Evolutionary conservation across 2,888 invertebrate species (phyloP), one percentile per base, ranked within the genome.

Genomic region (Acanthosoma haemorrhoidale): DNA sequence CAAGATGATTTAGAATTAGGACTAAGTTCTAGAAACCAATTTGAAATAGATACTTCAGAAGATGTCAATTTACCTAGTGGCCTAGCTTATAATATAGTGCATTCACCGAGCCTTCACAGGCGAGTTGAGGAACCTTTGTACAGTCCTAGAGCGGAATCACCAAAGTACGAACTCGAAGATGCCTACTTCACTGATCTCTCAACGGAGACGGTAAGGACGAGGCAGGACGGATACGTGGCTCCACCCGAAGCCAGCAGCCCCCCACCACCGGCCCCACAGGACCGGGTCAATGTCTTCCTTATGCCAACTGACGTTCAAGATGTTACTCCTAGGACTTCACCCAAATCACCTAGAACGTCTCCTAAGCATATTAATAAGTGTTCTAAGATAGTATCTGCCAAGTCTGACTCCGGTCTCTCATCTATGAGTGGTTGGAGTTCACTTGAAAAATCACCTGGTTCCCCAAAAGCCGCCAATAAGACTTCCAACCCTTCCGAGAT

Each of bases 341-440:
- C 89, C 4, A 88, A 88, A 79, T 89, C 89, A 31, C 88, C 89
- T 8, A 85, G 86, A 80, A 84, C 86, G 2, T 89, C 89, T 36
- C 89, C 89, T 21, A 89, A 89, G 77, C 85, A 88, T 76, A 79
- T 84, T 18, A 85, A 85, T 78, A 84, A 87, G 75, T 84, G 83
- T 31, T 76, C 78, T 5, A 87, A 86, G 77, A 88, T 89, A 72
- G 86, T 87, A 2, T 85, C 88, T 4, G 88, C 90, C 1, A 92
- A 92, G 79, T 92, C 92, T 1, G 92, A 93, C 79, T 92, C 92
- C 0, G 92, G 92, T 0, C 81, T 93, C 64, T 92, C 92, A 0
- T 92, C 92, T 5, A 89, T 92, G 88, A 92, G 91, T 77, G 91
- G 92, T 4, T 90, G 92, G 86, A 91, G 91, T 11, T 91, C 90